Base-by-base conservation (phyloP, 2,113 vertebrate species). In the Strigops habroptila region DNA sequence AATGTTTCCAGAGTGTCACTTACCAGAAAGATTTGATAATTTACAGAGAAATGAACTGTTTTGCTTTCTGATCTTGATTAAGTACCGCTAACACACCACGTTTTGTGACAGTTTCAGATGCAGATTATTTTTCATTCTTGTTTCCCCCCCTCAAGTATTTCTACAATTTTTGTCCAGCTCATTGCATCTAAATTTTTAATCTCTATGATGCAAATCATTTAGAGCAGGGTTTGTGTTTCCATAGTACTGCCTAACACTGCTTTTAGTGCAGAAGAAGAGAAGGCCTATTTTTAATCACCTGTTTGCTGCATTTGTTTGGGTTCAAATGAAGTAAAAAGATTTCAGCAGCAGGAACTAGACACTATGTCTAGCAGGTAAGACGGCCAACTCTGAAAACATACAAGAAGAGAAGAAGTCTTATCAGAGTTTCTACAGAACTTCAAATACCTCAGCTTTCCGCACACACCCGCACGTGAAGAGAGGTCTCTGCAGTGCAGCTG, bases 21-120 rank as follows among this genome's bases (percentile, higher is more conserved):
- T 98, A 98, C 98, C 97, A 98, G 98, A 98, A 98, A 94, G 76
- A 97, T 97, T 97, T 95, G 85, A 97, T 96, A 97, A 95, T 78
- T 97, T 95, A 97, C 94, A 96, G 86, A 97, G 97, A 98, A 98
- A 98, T 97, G 96, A 98, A 97, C 96, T 95, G 94, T 95, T 96
- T 94, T 97, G 69, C 85, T 97, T 97, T 97, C 97, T 96, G 96
- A 97, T 98, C 95, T 97, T 95, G 87, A 93, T 97, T 64, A 96
- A 82, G 75, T 91, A 87, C 60, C 91, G 88, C 87, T 97, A 93
- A 70, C 68, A 59, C 95, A 90, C 65, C 44, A 62, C 6, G 3
- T 73, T 96, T 86, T 92, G 46, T 89, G 91, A 92, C 65, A 93
- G 96, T 97, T 96, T 95, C 92, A 96, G 81, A 75, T 49, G 27